Percentiles rank a stretch among this genome's conserved stretches.
phyloP scores from a whole-genome alignment of 2,888 invertebrate species.

The Anarsia innoxiella region DNA sequence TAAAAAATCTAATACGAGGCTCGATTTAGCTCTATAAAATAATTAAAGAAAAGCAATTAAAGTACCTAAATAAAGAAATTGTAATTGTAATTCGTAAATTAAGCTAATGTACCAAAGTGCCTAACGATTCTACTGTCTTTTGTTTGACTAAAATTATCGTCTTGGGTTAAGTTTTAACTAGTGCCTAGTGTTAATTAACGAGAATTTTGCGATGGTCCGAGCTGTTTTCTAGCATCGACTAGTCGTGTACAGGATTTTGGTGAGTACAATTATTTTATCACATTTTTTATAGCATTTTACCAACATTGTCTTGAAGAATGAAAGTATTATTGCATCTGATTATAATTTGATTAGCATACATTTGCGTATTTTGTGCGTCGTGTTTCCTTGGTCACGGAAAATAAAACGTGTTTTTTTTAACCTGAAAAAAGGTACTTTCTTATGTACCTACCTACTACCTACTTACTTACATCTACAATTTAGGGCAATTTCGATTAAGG shows the following conservation, averaged over 20 bases:
- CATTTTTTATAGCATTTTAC: background rate
- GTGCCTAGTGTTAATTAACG: slow-evolving; percentile 48
- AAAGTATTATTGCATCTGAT: slow-evolving; percentile 6
- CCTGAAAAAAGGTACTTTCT: no score
- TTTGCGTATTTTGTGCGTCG: background rate
- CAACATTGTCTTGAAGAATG: background rate
- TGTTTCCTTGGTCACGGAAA: no score
- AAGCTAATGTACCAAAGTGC: slow-evolving; percentile 49
- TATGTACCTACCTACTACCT: no score
- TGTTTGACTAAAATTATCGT: slow-evolving; percentile 30
- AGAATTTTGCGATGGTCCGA: slow-evolving; percentile 63
- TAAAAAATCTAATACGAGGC: no score
- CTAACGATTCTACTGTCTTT: slow-evolving; percentile 40
- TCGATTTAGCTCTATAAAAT: no score
- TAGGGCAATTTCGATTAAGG: no score
- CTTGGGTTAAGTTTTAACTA: slow-evolving; percentile 36
- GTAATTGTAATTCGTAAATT: no score
- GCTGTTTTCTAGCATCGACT: slow-evolving; percentile 72
- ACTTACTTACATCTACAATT: no score
- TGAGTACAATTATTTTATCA: slow-evolving; percentile 39
- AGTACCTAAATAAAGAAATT: no score
- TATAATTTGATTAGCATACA: slow-evolving; percentile 5
- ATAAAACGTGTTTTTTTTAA: no score
- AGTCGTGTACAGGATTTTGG: slow-evolving; percentile 60
- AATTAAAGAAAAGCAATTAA: no score